Percentiles rank a stretch among this genome's conserved stretches.
Evolutionary conservation across 1,140 invertebrate species (phyloP).

Genomic region (Euwallacea fornicatus): DNA sequence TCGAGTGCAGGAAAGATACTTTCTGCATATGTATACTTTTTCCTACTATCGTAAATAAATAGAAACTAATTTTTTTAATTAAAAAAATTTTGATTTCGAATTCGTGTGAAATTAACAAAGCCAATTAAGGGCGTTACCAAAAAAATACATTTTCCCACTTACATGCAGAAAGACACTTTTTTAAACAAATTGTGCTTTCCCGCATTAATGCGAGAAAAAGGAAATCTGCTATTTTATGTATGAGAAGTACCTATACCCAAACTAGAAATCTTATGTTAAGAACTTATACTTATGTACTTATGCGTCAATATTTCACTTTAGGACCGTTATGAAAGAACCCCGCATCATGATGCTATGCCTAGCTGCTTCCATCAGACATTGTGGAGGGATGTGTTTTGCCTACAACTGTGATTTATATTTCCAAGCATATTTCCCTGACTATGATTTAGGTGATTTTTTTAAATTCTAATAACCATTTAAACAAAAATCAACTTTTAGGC

Average conservation of each 20-base stretch:
- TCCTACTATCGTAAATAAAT: too few species aligned
- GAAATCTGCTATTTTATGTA: too few species aligned
- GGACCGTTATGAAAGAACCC: constrained; percentile 71
- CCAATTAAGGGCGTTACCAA: too few species aligned
- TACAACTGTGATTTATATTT: constrained; percentile 90
- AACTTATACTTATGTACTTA: too few species aligned
- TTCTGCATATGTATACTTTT: too few species aligned
- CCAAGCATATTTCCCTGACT: constrained; percentile 81
- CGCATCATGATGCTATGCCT: constrained; percentile 79
- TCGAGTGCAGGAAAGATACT: too few species aligned
- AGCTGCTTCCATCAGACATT: constrained; percentile 87
- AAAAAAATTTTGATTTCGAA: not conserved
- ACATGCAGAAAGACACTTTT: too few species aligned
- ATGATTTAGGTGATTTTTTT: constrained; percentile 71
- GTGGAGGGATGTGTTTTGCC: constrained; percentile 85
- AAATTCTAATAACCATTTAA: not conserved
- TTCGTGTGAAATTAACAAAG: not conserved
- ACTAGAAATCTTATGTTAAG: not conserved
- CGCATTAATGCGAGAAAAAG: too few species aligned
- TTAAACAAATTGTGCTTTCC: too few species aligned
- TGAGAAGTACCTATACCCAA: not conserved
- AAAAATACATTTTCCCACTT: too few species aligned
- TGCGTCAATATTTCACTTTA: not conserved
- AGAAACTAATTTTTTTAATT: too few species aligned
- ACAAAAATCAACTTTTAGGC: constrained; percentile 26